Base-by-base conservation (phyloP, 1,140 invertebrate species). In the Sycophila sp. region DNA sequence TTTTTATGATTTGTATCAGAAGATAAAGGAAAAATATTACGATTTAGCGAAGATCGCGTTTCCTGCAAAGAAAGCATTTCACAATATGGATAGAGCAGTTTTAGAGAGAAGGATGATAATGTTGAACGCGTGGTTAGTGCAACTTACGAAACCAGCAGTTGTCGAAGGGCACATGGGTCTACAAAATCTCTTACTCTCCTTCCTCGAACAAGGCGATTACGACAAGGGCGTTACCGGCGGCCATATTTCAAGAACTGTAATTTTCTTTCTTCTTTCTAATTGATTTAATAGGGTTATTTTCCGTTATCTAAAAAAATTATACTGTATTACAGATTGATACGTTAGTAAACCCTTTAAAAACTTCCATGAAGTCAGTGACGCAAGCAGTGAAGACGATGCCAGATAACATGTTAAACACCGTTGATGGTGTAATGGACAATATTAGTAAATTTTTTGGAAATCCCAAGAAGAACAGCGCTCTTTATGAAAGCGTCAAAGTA, bases 21-120 rank as follows among this genome's bases (percentile, higher is more conserved):
- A 93, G 85, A 90, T 96, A 77, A 91, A 90, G 83, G 91, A 92
- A 47, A 92, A 91, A 90, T 97, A 92, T 89, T 91, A 92, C 56
- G 92, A 94, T 81, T 81, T 98, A 3, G 88, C 89, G 4, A 93
- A 92, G 76, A 84, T 98, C 24, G 88, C 91, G 24, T 96, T 98
- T 79, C 96, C 96, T 13, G 94, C 92, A 0, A 98, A 98, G 83
- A 97, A 96, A 78, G 92, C 96, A 17, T 95, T 98, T 79, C 96
- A 97, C 75, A 98, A 98, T 81, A 94, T 95, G 81, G 96, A 95
- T 64, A 86, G 94, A 51, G 87, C 91, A 7, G 96, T 98, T 45
- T 81, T 98, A 45, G 96, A 98, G 81, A 92, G 91, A 76, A 87
- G 96, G 32, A 96, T 94, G 88, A 88, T 91, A 65, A 93, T 94